These are phyloP conservation scores for Rhopalosiphum padi DNA, from an alignment of 1,140 invertebrate genomes.

Conservation along the genomic window DNA sequence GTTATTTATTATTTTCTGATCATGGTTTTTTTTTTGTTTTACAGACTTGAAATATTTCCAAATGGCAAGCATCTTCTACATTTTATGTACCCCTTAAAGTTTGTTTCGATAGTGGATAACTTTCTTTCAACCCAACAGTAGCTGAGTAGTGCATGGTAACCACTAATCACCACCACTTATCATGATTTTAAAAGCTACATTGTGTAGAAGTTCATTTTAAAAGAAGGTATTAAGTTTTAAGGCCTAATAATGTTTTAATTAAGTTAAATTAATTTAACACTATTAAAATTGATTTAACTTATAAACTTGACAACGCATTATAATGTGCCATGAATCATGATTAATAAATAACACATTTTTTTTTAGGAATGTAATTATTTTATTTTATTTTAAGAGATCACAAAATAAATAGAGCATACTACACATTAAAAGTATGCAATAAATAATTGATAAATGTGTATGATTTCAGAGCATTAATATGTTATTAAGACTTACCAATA, in stretches of 20 bases:
- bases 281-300: too few relatives aligned
- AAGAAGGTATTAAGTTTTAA: too few relatives aligned
- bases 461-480: not conserved
- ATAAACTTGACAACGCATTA: too few relatives aligned
- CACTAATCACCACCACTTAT: too few relatives aligned
- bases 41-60: constrained; percentile 72
- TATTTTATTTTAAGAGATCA: not conserved
- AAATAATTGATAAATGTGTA: not conserved
- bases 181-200: too few relatives aligned
- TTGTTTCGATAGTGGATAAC: constrained; percentile 68
- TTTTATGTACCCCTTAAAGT: constrained; percentile 77
- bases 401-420: not conserved
- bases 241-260: too few relatives aligned
- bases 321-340: not conserved
- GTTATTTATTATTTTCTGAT: not conserved
- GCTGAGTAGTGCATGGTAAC: too few relatives aligned
- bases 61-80: constrained; percentile 90
- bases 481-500: not conserved
- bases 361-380: not conserved
- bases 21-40: constrained; percentile 60
- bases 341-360: not conserved
- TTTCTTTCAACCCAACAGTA: too few relatives aligned
- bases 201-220: too few relatives aligned
- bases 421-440: not conserved
- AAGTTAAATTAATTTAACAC: too few relatives aligned